Evolutionary conservation across 2,888 invertebrate species (phyloP).

Genomic region (Iphiclides podalirius): DNA sequence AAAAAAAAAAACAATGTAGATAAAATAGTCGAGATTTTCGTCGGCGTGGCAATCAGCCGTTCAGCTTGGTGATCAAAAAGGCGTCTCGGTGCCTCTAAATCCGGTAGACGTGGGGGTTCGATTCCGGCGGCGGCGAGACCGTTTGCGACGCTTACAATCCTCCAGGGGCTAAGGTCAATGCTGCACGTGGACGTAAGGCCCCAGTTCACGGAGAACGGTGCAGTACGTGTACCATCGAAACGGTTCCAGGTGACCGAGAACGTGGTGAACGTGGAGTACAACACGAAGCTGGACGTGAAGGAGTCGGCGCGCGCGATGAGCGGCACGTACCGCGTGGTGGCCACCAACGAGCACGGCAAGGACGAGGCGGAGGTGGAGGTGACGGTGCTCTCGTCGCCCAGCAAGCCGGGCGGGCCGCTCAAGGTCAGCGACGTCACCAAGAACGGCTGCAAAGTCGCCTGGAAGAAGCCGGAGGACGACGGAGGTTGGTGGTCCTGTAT

Average conservation of each 20-base stretch:
- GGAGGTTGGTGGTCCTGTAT: conserved; percentile 81
- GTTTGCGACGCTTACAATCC: too few relatives aligned
- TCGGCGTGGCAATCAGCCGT: too few relatives aligned
- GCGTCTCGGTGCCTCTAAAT: too few relatives aligned
- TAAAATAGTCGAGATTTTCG: too few relatives aligned
- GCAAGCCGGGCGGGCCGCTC: conserved; percentile 93
- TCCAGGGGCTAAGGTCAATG: too few relatives aligned
- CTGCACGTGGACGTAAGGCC: too few relatives aligned
- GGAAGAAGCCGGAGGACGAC: conserved; percentile 97
- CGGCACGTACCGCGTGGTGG: conserved; percentile 93
- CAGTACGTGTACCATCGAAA: too few relatives aligned
- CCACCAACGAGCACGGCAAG: conserved; percentile 93
- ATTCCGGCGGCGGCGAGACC: too few relatives aligned
- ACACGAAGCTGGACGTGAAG: conserved; percentile 90
- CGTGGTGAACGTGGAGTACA: conserved; percentile 93
- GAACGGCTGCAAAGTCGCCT: conserved; percentile 92
- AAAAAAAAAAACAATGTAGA: too few relatives aligned
- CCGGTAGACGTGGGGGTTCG: too few relatives aligned
- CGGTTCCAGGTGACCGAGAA: conserved; percentile 82
- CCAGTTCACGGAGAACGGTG: too few relatives aligned
- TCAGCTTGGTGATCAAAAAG: too few relatives aligned
- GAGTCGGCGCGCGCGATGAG: conserved; percentile 91
- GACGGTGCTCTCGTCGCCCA: conserved; percentile 90
- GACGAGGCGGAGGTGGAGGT: conserved; percentile 97
- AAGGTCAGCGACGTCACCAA: conserved; percentile 94